Percentiles rank a stretch among this genome's conserved stretches.
Conservation (phyloP, 1,140 invertebrate genomes). For the Pararge aegeria region DNA sequence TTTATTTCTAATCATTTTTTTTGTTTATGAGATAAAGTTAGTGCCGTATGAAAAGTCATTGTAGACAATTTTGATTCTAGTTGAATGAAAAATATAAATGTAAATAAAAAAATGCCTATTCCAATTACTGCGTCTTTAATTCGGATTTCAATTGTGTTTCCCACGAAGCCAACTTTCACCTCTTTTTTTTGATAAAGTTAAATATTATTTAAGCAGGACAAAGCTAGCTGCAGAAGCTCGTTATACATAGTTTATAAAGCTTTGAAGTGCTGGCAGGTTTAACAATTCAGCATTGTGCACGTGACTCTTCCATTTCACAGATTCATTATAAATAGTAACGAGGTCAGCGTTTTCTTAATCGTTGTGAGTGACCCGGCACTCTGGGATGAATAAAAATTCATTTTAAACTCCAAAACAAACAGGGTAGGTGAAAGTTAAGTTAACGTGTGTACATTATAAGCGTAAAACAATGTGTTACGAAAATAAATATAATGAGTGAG, state of each 20-base stretch:
- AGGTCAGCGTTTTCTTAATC: constrained; percentile 29
- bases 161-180: neutral
- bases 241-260: constrained; percentile 13
- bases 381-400: constrained; percentile 11
- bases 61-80: no score
- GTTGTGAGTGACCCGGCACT: constrained; percentile 12
- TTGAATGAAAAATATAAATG: no score
- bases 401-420: neutral
- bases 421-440: no score
- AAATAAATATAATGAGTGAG: no score
- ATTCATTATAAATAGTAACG: constrained; percentile 25
- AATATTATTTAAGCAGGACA: neutral
- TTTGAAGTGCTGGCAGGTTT: constrained; percentile 8
- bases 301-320: constrained; percentile 25
- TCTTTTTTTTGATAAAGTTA: neutral
- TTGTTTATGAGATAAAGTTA: no score
- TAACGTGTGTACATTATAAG: no score
- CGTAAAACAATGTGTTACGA: no score
- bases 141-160: neutral
- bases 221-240: neutral
- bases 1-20: no score
- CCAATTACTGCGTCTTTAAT: neutral
- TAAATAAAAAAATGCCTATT: no score
- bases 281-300: constrained; percentile 24
- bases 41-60: no score